Conservation (phyloP, 1,140 invertebrate genomes). For the Adelges cooleyi region DNA sequence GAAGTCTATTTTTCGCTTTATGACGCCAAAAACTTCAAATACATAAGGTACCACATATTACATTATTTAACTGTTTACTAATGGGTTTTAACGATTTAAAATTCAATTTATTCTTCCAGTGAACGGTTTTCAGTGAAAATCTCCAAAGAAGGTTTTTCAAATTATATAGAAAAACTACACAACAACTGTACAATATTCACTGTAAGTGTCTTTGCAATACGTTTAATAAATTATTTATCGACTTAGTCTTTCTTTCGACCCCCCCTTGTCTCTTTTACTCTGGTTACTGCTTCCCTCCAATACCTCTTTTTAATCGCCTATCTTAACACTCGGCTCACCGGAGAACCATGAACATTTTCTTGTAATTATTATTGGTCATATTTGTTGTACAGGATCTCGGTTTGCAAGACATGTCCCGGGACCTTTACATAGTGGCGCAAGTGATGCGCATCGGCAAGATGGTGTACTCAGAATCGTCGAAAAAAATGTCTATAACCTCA, state of each 20-base stretch:
- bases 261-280: too few species aligned
- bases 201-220: conserved; percentile 42
- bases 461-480: conserved; percentile 62
- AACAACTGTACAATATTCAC: conserved; percentile 82
- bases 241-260: too few species aligned
- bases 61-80: too few species aligned
- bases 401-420: conserved; percentile 63
- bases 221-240: too few species aligned
- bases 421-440: conserved; percentile 76
- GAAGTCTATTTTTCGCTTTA: conserved; percentile 81
- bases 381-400: conserved; percentile 61
- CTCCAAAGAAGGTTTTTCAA: conserved; percentile 78
- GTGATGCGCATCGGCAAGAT: conserved; percentile 79
- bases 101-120: conserved; percentile 42
- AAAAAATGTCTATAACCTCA: conserved; percentile 45
- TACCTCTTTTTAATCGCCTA: too few species aligned
- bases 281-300: too few species aligned
- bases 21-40: conserved; percentile 54
- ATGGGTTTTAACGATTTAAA: too few species aligned
- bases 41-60: conserved; percentile 45
- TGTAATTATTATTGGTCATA: too few species aligned
- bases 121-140: conserved; percentile 79
- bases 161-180: conserved; percentile 75
- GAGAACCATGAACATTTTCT: too few species aligned
- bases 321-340: too few species aligned